phyloP scores from a whole-genome alignment of 2,797 vertebrate species.

The Ceryle rudis region DNA sequence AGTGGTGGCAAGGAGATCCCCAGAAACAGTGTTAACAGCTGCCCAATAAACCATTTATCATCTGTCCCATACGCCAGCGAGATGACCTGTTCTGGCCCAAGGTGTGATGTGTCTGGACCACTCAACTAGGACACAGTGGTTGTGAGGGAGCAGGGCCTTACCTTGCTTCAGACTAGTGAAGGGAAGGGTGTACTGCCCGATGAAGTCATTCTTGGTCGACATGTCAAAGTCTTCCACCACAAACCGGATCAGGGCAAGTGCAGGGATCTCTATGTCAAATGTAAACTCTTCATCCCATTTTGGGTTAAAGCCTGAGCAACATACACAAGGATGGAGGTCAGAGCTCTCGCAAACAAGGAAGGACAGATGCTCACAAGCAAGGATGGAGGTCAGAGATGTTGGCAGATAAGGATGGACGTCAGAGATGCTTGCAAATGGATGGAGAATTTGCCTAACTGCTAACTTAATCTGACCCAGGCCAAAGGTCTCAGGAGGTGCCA shows the following conservation, averaged over 20 bases:
- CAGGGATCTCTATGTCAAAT: conserved; percentile 86
- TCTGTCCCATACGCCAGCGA: neutral
- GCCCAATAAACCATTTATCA: neutral
- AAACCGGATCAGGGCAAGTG: conserved; percentile 89
- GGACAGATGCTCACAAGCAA: neutral
- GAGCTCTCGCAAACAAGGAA: neutral
- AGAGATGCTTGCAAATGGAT: neutral
- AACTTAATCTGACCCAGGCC: neutral
- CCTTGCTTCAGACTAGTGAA: conserved; percentile 89
- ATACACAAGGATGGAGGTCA: neutral
- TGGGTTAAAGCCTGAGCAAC: conserved; percentile 89
- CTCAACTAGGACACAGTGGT: neutral
- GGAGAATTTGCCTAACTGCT: neutral
- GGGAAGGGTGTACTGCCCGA: conserved; percentile 91
- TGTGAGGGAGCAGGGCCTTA: conserved; percentile 64
- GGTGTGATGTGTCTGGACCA: neutral
- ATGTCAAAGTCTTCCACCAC: conserved; percentile 91
- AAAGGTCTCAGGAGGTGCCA: neutral
- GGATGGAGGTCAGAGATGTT: neutral
- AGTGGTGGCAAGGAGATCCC: neutral
- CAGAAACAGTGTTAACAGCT: neutral
- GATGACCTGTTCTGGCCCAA: fast-evolving
- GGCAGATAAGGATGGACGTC: neutral
- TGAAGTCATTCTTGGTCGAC: conserved; percentile 87
- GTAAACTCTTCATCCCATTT: conserved; percentile 87